Base-by-base conservation (phyloP, 2,113 vertebrate species). In the Arvicanthis niloticus region DNA sequence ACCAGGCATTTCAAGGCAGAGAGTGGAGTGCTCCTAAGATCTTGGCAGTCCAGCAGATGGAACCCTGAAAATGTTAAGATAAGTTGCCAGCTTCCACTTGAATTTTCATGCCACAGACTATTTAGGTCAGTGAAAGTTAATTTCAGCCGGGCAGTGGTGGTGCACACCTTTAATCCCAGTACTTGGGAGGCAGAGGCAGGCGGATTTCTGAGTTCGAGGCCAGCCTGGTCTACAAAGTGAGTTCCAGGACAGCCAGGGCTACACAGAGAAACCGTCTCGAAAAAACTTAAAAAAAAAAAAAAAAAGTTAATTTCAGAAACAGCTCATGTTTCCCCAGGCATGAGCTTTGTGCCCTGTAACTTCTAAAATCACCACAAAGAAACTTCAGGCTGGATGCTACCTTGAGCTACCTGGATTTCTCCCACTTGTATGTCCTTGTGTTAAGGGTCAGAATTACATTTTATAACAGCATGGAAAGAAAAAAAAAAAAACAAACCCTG, bases 311-410 rank as follows among this genome's bases (percentile, higher is more conserved):
- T 94, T 92, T 45, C 12, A 65, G 89, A 95, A 88, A 77, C 31
- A 60, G 85, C 4, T 58, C 42, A 48, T 51, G 80, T 26, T 76
- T 94, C 42, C 17, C 31, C 58, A 40, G 85, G 85, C 60, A 80
- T 48, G 65, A 68, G 29, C 82, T 73, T 85, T 51, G 88, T n/a
- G 77, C 11, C 48, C 45, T 51, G 8, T 82, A 89, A 89, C 82
- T 91, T 86, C 84, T 80, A 95, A 97, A 89, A 86, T 81, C 29
- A 65, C 53, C 68, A 91, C 58, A 78, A 89, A 93, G 87, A 88
- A 58, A 53, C 45, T 56, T 21, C 3, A 78, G 51, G 65, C 21
- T 51, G 70, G 72, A 65, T 19, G 91, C 68, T 13, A 72, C 80
- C 16, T 45, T 0, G 11, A 65, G 53, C 8, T 56, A 24, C 12